These are phyloP conservation scores for Eupeodes latifasciatus DNA, from an alignment of 2,888 invertebrate genomes.

Conservation along the genomic window DNA sequence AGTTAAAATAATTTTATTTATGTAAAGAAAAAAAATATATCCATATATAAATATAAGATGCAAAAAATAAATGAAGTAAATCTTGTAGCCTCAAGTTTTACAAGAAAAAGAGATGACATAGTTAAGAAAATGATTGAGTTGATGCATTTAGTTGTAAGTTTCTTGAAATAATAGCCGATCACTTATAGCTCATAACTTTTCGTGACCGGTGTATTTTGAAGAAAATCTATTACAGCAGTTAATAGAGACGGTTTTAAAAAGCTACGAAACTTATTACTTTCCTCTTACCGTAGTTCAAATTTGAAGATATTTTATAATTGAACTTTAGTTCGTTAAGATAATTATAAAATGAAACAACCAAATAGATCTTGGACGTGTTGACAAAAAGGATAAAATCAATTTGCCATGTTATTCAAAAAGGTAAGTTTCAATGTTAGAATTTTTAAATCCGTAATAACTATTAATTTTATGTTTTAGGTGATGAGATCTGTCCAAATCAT, in stretches of 20 bases:
- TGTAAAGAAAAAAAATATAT: constrained; percentile 32
- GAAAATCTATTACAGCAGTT: no score
- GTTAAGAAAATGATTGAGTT: background rate
- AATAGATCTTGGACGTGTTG: no score
- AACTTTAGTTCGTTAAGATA: no score
- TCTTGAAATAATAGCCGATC: background rate
- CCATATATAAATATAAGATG: background rate
- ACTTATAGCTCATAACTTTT: no score
- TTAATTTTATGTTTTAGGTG: background rate
- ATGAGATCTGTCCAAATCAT: background rate
- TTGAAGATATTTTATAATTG: no score
- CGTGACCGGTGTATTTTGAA: no score
- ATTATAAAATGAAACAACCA: no score
- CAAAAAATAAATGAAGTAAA: constrained; percentile 6
- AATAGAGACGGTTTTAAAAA: no score
- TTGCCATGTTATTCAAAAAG: background rate
- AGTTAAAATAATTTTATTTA: constrained; percentile 32
- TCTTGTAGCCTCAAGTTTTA: constrained; percentile 14
- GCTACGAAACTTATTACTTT: no score
- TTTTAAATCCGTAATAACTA: background rate
- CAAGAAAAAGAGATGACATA: background rate
- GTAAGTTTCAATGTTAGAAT: background rate
- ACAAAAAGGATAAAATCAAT: no score
- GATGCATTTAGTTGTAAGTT: background rate
- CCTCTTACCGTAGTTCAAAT: no score